These are phyloP conservation scores for Alosa alosa DNA, from an alignment of 2,113 vertebrate species.

Conservation along the genomic window DNA sequence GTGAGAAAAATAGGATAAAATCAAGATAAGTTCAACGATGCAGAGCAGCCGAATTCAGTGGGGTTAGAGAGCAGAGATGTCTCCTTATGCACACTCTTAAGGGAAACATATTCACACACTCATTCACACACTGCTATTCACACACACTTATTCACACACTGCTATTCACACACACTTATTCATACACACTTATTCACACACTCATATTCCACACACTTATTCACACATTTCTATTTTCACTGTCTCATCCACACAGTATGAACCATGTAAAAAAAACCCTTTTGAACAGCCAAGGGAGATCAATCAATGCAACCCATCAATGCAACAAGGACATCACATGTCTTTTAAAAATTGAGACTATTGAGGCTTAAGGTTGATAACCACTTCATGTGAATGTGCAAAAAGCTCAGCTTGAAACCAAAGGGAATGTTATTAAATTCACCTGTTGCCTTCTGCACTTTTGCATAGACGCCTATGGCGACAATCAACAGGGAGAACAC, in stretches of 20 bases:
- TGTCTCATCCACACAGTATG: too few species aligned
- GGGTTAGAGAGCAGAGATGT: too few species aligned
- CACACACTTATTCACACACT: neutral
- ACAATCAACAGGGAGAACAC: conserved; percentile 74
- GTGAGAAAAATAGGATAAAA: neutral
- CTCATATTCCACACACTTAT: too few species aligned
- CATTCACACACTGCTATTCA: too few species aligned
- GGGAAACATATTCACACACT: too few species aligned
- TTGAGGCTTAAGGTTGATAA: too few species aligned
- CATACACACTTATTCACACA: neutral
- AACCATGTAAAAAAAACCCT: too few species aligned
- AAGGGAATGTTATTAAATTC: neutral
- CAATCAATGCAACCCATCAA: neutral
- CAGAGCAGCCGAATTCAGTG: neutral
- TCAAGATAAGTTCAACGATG: neutral
- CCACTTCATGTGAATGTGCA: neutral
- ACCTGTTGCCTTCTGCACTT: conserved; percentile 76
- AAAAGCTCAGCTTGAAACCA: neutral
- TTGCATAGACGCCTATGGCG: conserved; percentile 72
- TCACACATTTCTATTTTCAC: too few species aligned
- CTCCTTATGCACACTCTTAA: too few species aligned
- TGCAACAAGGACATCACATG: neutral
- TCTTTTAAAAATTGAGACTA: neutral
- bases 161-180: neutral
- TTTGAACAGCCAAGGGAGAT: neutral